Evolutionary conservation across 53 echinoderm and acorn worm genomes (phyloP).

Genomic region (Actinopyga echinites): DNA sequence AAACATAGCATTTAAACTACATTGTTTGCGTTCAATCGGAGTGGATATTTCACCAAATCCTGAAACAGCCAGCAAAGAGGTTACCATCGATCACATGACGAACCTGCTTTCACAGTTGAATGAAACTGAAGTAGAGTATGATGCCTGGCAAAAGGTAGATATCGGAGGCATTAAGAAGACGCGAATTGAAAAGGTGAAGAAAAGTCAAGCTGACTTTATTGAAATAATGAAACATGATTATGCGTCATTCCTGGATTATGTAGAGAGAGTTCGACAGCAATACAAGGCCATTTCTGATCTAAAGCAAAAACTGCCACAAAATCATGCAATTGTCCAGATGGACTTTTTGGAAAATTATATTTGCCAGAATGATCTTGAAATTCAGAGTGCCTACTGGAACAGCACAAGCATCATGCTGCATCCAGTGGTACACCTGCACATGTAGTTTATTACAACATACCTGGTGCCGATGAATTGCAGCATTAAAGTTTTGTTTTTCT

Average conservation of each 20-base stretch:
- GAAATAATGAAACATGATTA: conserved; percentile 12
- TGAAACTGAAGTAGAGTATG: conserved; percentile 15
- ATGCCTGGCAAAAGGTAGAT: conserved; percentile 21
- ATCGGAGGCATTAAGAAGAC: conserved; percentile 28
- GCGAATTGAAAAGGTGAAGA: conserved; percentile 1
- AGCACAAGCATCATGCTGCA: conserved; percentile 33
- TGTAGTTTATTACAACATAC: conserved; percentile 31
- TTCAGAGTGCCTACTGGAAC: conserved; percentile 46
- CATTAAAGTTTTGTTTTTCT: conserved; percentile 44
- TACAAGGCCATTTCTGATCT: conserved; percentile 23
- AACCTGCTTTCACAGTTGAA: background rate
- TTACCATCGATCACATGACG: conserved; percentile 26
- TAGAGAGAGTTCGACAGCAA: conserved; percentile 6
- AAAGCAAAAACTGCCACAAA: background rate
- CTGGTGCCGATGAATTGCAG: conserved; percentile 18
- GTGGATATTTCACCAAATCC: conserved; percentile 45
- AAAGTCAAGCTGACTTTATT: background rate
- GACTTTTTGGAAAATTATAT: conserved; percentile 50
- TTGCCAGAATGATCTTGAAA: conserved; percentile 39
- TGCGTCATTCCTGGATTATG: conserved; percentile 3
- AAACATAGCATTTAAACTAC: conserved; percentile 51
- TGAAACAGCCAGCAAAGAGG: conserved; percentile 18
- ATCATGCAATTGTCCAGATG: conserved; percentile 39
- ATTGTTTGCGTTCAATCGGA: conserved; percentile 23
- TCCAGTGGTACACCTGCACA: no score